Evolutionary conservation across 2,797 vertebrate genomes (phyloP).

Genomic region (Hipposideros larvatus): DNA sequence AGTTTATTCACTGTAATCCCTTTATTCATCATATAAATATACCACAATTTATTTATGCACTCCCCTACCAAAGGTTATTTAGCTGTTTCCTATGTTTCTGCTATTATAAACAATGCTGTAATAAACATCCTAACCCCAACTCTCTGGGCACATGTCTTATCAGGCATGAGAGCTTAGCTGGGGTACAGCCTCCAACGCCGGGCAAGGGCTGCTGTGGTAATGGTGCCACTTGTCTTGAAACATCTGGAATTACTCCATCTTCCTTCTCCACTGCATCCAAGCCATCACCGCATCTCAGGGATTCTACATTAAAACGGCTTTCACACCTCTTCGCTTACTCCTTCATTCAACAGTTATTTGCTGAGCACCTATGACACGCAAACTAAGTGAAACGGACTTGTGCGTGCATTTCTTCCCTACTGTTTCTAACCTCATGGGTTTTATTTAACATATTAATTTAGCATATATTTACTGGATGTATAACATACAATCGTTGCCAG

Average conservation of each 20-base stretch:
- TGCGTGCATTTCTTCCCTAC: neutral
- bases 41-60: neutral
- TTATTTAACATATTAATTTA: neutral
- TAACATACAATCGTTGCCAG: neutral
- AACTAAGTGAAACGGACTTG: neutral
- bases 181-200: neutral
- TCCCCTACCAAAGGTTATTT: neutral
- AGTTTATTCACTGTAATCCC: neutral
- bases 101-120: neutral
- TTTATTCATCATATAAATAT: neutral
- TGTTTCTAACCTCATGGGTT: neutral
- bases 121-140: neutral
- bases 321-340: neutral
- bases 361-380: neutral
- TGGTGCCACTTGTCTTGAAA: neutral
- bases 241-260: neutral
- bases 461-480: neutral
- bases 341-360: neutral
- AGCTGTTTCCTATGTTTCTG: neutral
- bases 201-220: neutral
- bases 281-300: fast-evolving
- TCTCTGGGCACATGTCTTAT: fast-evolving
- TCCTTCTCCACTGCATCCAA: neutral
- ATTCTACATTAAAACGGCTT: too few species aligned
- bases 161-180: too few species aligned